Percentiles rank a stretch among this genome's conserved stretches.
Evolutionary conservation across 2,888 invertebrate species (phyloP).

Genomic region (Lycia hirtaria): DNA sequence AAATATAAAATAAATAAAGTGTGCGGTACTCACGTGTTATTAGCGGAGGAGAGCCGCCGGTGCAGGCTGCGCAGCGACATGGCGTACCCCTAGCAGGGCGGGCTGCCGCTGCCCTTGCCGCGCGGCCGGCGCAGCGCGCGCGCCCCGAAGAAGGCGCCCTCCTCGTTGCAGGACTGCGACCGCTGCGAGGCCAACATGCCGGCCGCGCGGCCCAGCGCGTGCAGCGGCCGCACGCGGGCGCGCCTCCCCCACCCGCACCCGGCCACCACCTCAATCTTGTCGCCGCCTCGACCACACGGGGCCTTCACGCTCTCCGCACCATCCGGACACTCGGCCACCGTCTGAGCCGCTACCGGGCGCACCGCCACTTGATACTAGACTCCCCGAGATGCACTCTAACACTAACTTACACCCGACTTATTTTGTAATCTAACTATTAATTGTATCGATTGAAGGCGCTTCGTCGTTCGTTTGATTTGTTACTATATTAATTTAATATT

Average conservation of each 20-base stretch:
- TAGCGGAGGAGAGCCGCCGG: conserved; percentile 86
- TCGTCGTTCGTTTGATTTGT: conserved; percentile 67
- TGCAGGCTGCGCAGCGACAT: conserved; percentile 88
- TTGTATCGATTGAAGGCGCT: conserved; percentile 75
- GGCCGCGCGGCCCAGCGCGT: conserved; percentile 78
- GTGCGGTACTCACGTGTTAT: conserved; percentile 82
- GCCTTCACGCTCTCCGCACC: conserved; percentile 48
- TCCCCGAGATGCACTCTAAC: no score
- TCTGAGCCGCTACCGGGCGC: no score
- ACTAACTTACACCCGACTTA: conserved; percentile 46
- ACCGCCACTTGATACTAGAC: no score
- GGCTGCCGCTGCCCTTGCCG: conserved; percentile 85
- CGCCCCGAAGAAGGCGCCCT: conserved; percentile 84
- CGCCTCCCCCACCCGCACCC: conserved; percentile 83
- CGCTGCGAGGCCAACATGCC: conserved; percentile 83
- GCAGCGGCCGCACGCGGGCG: conserved; percentile 83
- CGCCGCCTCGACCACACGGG: conserved; percentile 50
- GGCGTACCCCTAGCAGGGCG: conserved; percentile 87
- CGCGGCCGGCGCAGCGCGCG: conserved; percentile 85
- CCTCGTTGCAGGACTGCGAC: conserved; percentile 84
- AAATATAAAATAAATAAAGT: background rate
- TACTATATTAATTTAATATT: conserved; percentile 46
- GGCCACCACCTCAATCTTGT: conserved; percentile 83
- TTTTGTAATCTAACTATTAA: conserved; percentile 64
- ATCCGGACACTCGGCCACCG: conserved; percentile 24